Evolutionary conservation across 2,113 vertebrate genomes (phyloP).

Genomic region (Maylandia zebra): DNA sequence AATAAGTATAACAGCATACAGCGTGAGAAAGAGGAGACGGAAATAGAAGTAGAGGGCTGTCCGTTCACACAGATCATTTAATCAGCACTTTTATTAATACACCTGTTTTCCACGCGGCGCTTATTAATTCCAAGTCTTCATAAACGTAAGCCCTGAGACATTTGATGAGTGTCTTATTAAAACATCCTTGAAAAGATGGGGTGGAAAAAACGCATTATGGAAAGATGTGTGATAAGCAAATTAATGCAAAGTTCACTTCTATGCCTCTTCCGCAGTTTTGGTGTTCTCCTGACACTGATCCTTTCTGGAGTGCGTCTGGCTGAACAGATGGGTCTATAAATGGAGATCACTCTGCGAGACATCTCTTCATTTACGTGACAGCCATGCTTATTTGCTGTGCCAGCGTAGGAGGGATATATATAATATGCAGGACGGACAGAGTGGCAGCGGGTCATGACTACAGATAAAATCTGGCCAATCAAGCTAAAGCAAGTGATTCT

Average conservation of each 20-base stretch:
- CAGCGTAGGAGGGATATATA: slow-evolving; percentile 6
- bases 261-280: slow-evolving; percentile 12
- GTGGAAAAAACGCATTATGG: not conserved
- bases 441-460: slow-evolving; percentile 9
- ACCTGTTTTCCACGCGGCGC: slow-evolving; percentile 40
- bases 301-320: slow-evolving; percentile 49
- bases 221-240: slow-evolving; percentile 22
- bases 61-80: slow-evolving; percentile 27
- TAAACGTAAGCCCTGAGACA: slow-evolving; percentile 23
- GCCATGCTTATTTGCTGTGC: slow-evolving; percentile 35
- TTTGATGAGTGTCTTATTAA: slow-evolving; percentile 38
- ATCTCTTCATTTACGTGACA: slow-evolving; percentile 55
- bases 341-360: slow-evolving; percentile 63
- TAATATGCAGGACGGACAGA: slow-evolving; percentile 5
- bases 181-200: slow-evolving; percentile 1
- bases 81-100: slow-evolving; percentile 54
- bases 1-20: slow-evolving; percentile 36
- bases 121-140: slow-evolving; percentile 29
- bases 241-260: slow-evolving; percentile 34
- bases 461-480: slow-evolving; percentile 1
- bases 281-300: slow-evolving; percentile 45
- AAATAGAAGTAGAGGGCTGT: not conserved
- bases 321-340: slow-evolving; percentile 66
- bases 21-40: not conserved
- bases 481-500: not conserved